These are phyloP conservation scores for Ormia ochracea DNA, from an alignment of 2,888 invertebrate genomes.

Conservation along the genomic window DNA sequence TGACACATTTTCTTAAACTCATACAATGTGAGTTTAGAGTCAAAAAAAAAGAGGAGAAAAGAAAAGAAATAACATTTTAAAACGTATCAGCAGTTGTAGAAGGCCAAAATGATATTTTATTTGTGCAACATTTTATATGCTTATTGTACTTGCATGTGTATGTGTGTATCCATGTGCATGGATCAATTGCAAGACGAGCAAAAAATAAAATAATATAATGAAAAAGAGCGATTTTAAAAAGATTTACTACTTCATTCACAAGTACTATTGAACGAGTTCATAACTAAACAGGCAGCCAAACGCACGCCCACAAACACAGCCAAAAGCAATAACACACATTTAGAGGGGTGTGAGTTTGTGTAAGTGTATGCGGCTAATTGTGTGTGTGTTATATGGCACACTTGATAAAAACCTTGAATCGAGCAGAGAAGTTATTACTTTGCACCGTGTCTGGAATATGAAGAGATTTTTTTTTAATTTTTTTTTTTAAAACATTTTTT, in stretches of 20 bases:
- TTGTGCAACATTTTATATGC: constrained; percentile 12
- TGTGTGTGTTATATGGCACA: constrained; percentile 46
- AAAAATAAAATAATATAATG: constrained; percentile 20
- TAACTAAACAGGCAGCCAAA: constrained; percentile 50
- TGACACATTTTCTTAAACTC: constrained; percentile 44
- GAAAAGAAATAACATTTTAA: constrained; percentile 52
- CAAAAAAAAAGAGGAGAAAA: too few relatives aligned
- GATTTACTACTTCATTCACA: constrained; percentile 60
- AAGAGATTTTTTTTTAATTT: constrained; percentile 41
- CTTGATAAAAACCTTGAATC: constrained; percentile 59
- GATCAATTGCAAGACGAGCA: constrained; percentile 39
- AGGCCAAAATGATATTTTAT: constrained; percentile 39
- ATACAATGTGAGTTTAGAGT: constrained; percentile 7
- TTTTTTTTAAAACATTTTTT: too few relatives aligned
- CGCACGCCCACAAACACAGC: constrained; percentile 39
- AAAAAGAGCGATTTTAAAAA: constrained; percentile 45
- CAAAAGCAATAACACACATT: constrained; percentile 13
- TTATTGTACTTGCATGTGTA: background rate
- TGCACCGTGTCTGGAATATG: constrained; percentile 57
- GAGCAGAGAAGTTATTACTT: constrained; percentile 38
- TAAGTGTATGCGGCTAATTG: constrained; percentile 33
- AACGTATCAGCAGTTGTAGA: constrained; percentile 45
- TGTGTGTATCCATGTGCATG: background rate
- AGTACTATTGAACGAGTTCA: constrained; percentile 55
- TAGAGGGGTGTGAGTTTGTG: background rate